Conservation (phyloP, 2,797 vertebrate species). For the Orientallactaga sibirica region DNA sequence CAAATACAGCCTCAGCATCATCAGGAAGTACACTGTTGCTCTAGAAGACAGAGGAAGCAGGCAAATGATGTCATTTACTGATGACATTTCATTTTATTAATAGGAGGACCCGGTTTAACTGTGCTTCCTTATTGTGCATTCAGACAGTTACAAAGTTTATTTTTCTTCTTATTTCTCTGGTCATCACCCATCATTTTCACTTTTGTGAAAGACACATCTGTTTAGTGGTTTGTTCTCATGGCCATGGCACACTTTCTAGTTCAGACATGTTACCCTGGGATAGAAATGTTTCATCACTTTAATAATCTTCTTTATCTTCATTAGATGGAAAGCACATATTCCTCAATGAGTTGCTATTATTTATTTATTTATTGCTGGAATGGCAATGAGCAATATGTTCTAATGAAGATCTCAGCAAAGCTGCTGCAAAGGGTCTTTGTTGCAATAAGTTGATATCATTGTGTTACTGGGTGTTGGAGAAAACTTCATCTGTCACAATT, state of each 20-base stretch:
- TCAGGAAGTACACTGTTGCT: background rate
- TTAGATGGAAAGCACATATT: background rate
- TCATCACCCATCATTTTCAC: conserved; percentile 52
- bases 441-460: conserved; percentile 52
- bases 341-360: background rate
- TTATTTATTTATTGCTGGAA: background rate
- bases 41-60: background rate
- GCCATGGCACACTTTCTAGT: background rate
- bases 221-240: conserved; percentile 19
- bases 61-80: background rate
- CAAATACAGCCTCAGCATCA: background rate
- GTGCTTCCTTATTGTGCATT: background rate
- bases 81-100: conserved; percentile 22
- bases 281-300: conserved; percentile 62
- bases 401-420: conserved; percentile 4
- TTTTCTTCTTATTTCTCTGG: background rate
- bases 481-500: conserved; percentile 53
- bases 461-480: background rate
- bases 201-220: conserved; percentile 26
- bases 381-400: background rate
- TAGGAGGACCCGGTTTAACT: background rate
- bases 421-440: background rate
- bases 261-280: background rate
- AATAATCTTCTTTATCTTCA: conserved; percentile 8
- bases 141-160: background rate